These are phyloP conservation scores for Dicrostonyx torquatus DNA, from an alignment of 2,797 vertebrate genomes.

Conservation along the genomic window DNA sequence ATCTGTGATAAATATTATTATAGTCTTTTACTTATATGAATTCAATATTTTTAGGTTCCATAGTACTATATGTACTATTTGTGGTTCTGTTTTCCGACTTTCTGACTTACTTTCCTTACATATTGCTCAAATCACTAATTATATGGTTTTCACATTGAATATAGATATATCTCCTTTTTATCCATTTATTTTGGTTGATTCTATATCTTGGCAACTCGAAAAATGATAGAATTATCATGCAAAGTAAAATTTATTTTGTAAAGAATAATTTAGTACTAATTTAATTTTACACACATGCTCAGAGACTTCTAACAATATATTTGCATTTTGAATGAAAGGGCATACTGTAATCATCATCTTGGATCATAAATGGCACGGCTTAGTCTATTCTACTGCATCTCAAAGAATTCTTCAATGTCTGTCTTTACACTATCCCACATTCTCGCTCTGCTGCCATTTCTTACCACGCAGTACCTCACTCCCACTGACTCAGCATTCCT, in stretches of 20 bases:
- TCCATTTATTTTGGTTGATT: not conserved
- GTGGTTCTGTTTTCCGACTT: not conserved
- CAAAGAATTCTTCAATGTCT: conserved; percentile 32
- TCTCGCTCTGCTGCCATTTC: conserved; percentile 33
- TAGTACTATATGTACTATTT: not conserved
- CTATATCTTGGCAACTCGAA: not conserved
- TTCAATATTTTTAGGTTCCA: not conserved
- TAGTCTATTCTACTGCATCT: conserved; percentile 9
- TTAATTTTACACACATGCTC: not conserved
- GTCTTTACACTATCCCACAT: conserved; percentile 51
- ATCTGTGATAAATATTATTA: not conserved
- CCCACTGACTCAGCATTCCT: conserved; percentile 74
- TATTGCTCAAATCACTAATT: not conserved
- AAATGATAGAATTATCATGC: not conserved
- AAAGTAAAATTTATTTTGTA: not conserved
- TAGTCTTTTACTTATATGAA: not conserved
- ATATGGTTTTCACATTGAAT: not conserved
- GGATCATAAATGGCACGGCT: conserved; percentile 7
- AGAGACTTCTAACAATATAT: not conserved
- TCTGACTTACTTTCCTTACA: not conserved
- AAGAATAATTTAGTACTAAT: no score
- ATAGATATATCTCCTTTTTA: not conserved
- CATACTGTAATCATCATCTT: conserved; percentile 48
- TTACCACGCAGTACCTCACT: conserved; percentile 54
- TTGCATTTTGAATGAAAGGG: conserved; percentile 56